These are phyloP conservation scores for Oplegnathus fasciatus DNA, from an alignment of 2,113 vertebrate genomes.

Conservation along the genomic window DNA sequence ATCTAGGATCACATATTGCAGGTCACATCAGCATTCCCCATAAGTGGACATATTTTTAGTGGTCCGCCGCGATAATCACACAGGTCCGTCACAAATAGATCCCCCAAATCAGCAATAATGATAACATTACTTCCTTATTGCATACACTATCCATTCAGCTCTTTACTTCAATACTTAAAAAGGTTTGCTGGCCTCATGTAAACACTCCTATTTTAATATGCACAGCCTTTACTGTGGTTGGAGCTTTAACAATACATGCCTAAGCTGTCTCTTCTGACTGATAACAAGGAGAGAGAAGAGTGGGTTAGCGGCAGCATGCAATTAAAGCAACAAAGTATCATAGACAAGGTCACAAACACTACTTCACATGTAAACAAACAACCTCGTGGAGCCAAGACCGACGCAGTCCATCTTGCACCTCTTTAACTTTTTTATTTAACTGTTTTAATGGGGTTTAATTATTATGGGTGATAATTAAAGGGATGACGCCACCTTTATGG, in stretches of 20 bases:
- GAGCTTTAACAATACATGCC: constrained; percentile 39
- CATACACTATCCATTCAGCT: neutral
- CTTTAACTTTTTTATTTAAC: constrained; percentile 44
- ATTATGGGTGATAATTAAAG: constrained; percentile 61
- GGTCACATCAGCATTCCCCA: constrained; percentile 10
- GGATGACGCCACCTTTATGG: constrained; percentile 66
- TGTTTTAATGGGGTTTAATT: constrained; percentile 64
- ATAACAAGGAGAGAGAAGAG: constrained; percentile 44
- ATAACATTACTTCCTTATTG: constrained; percentile 14
- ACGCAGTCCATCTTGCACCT: neutral
- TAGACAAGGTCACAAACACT: constrained; percentile 50
- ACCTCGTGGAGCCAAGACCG: constrained; percentile 12
- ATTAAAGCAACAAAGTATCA: constrained; percentile 51
- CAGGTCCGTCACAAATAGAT: constrained; percentile 6
- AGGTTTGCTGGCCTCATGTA: constrained; percentile 38
- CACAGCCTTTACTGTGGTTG: constrained; percentile 33
- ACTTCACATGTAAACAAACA: constrained; percentile 70
- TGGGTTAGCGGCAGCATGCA: constrained; percentile 23
- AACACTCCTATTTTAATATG: constrained; percentile 37
- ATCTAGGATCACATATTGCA: constrained; percentile 8
- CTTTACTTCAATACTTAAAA: constrained; percentile 24
- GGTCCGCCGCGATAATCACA: neutral
- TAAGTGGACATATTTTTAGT: neutral
- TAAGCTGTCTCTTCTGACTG: constrained; percentile 50
- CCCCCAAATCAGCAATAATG: constrained; percentile 3